phyloP scores from a whole-genome alignment of 2,888 invertebrate species.

The Muschampia plurimacula region DNA sequence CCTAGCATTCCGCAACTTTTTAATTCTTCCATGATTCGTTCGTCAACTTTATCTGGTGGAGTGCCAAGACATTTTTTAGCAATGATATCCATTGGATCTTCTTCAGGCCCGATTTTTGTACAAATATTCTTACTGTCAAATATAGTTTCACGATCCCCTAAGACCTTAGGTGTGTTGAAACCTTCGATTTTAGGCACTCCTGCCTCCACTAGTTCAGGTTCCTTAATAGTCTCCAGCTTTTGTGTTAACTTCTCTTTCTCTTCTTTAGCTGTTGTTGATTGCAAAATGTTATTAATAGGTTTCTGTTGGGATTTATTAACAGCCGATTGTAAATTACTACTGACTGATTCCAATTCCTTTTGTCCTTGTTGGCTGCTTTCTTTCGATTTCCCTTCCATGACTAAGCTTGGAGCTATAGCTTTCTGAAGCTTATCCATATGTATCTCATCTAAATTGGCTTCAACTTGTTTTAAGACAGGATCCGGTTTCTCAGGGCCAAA shows the following conservation, averaged over 20 bases:
- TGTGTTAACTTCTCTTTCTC: conserved; percentile 58
- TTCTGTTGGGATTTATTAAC: neutral
- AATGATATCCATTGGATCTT: conserved; percentile 42
- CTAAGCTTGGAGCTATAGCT: conserved; percentile 12
- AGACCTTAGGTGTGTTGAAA: conserved; percentile 55
- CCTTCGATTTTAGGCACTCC: conserved; percentile 53
- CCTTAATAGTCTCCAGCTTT: conserved; percentile 61
- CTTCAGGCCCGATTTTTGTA: conserved; percentile 17
- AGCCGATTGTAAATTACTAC: neutral
- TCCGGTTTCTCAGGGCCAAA: conserved; percentile 45
- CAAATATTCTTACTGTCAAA: conserved; percentile 2
- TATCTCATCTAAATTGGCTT: conserved; percentile 29
- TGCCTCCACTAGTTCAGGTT: conserved; percentile 59
- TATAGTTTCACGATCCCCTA: conserved; percentile 46
- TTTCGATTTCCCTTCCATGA: neutral
- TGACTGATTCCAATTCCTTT: neutral
- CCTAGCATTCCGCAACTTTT: conserved; percentile 29
- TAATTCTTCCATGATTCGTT: conserved; percentile 45
- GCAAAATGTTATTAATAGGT: conserved; percentile 24
- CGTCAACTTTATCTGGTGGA: conserved; percentile 45
- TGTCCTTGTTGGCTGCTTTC: conserved; percentile 6
- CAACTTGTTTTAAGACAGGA: conserved; percentile 20
- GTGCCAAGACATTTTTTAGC: conserved; percentile 47
- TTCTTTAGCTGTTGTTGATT: conserved; percentile 54
- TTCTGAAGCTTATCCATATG: conserved; percentile 17